Base-by-base conservation (phyloP, 2,888 invertebrate species). In the Papilio protenor region DNA sequence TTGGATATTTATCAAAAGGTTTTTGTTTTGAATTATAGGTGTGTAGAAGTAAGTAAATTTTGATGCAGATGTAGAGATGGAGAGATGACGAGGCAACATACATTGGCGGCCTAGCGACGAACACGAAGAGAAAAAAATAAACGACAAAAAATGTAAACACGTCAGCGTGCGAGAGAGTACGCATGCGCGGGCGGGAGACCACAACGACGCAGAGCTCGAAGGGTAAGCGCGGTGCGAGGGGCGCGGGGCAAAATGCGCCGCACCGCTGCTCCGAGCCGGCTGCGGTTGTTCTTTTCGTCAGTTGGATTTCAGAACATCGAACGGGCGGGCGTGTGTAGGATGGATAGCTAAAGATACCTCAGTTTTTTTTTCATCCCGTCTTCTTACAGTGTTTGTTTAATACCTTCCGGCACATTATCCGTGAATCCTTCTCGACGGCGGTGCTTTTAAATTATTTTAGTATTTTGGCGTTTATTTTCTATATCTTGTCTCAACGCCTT, bases 341-440 rank as follows among this genome's bases (percentile, higher is more conserved):
- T 94, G 94, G 94, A 94, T 93, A 93, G 94, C 87, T 94, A 94
- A 90, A 85, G 88, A 92, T 94, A 96, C 91, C 95, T 95, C 95
- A 95, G 95, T 92, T 92, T 94, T 95, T 40, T 95, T 95, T 95
- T 94, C 90, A 95, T 93, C 94, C 93, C 95, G 95, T 91, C 94
- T 94, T 94, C 93, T 92, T 92, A 81, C 90, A 94, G 94, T 94
- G 94, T 94, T 94, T 94, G 92, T 94, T 85, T 85, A 83, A 91
- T 91, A 91, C 92, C 92, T 92, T 94, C 91, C 88, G 92, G 89
- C 91, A 92, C 87, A 92, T 85, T 92, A 90, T 90, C 88, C 89
- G 88, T 88, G 88, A 89, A 93, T 92, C 93, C 92, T 94, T 94
- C 93, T 94, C 93, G 93, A 92, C 87, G 73, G 92, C 91, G 93